Evolutionary conservation across 2,888 invertebrate genomes (phyloP).

Genomic region (Amiota communis): DNA sequence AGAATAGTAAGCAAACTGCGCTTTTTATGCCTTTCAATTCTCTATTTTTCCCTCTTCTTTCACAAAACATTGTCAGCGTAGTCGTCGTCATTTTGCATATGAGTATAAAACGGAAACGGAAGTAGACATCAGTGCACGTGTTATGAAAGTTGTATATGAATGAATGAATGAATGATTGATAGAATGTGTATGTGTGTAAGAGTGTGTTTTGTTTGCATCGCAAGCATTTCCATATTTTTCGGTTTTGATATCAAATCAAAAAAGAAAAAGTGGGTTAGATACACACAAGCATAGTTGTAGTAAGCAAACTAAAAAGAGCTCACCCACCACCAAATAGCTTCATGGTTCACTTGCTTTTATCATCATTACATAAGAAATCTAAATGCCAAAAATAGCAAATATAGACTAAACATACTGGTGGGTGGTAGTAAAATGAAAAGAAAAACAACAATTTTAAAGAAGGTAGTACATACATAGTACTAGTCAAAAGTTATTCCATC

Average conservation of each 20-base stretch:
- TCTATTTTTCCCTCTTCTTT: background rate
- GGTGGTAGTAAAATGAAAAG: background rate
- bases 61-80: background rate
- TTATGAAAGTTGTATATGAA: slow-evolving; percentile 19
- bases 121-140: slow-evolving; percentile 48
- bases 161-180: background rate
- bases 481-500: background rate
- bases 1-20: background rate
- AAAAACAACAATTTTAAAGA: slow-evolving; percentile 1
- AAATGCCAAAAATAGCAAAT: slow-evolving; percentile 55
- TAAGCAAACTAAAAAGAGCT: too few species aligned
- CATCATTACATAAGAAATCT: slow-evolving; percentile 55
- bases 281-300: background rate
- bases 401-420: slow-evolving; percentile 6
- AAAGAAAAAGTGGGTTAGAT: slow-evolving; percentile 23
- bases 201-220: slow-evolving; percentile 1
- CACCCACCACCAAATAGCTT: too few species aligned
- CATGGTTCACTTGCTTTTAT: slow-evolving; percentile 44
- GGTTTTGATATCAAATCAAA: slow-evolving; percentile 22
- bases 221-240: slow-evolving; percentile 29
- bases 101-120: slow-evolving; percentile 47
- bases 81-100: background rate
- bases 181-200: background rate
- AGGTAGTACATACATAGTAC: too few species aligned
- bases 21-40: background rate